These are phyloP conservation scores for Chromobotia macracanthus DNA, from an alignment of 2,797 vertebrate species.

Conservation along the genomic window DNA sequence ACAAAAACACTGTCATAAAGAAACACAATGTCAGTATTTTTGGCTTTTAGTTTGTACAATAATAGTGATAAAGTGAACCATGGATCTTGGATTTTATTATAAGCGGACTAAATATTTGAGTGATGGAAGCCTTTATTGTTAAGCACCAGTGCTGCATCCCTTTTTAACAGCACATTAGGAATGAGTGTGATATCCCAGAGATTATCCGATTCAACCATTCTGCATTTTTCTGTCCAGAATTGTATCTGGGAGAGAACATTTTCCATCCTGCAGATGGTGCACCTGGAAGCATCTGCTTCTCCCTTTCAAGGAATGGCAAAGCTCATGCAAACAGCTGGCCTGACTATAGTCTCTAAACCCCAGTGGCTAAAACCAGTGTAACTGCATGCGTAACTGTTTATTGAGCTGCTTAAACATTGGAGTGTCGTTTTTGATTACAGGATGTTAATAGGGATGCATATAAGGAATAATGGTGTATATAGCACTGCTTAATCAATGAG, in stretches of 20 bases:
- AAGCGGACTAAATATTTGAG: background rate
- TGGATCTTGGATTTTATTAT: background rate
- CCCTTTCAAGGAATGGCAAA: background rate
- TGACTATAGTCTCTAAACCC: background rate
- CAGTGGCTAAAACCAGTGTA: background rate
- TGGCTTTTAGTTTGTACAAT: background rate
- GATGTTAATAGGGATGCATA: too few species aligned
- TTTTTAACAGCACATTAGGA: background rate
- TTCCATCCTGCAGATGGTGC: background rate
- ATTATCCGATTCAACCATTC: background rate
- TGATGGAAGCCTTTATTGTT: background rate
- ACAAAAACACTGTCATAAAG: too few species aligned
- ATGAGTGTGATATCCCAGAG: background rate
- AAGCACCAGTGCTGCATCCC: background rate
- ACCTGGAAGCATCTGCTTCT: background rate
- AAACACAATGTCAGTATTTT: background rate
- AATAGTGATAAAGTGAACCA: background rate
- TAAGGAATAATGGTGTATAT: too few species aligned
- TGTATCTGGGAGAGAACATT: background rate
- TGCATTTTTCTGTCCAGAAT: background rate
- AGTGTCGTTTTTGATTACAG: background rate
- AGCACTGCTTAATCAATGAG: background rate
- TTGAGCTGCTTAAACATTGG: background rate
- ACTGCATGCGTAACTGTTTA: background rate
- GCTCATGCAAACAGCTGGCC: background rate